Evolutionary conservation across 1,140 invertebrate genomes (phyloP), one percentile per base, ranked within the genome.

Genomic region (Diorhabda carinulata): DNA sequence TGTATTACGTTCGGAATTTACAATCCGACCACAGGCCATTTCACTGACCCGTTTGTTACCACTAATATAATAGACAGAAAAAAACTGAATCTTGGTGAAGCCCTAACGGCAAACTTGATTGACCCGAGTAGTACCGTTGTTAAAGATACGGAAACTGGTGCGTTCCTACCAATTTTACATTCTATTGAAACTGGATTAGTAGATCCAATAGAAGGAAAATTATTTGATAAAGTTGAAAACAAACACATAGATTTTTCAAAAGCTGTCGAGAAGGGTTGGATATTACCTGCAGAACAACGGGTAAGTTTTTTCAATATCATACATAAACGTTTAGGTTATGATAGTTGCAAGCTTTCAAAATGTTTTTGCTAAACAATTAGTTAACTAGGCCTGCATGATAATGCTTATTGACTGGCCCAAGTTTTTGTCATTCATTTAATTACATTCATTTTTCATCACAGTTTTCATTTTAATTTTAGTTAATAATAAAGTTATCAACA

Each of bases 281-380:
- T 96, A 73, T 87, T 96, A 83, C 88, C 94, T 80, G 93, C 93
- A 80, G 91, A 94, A 88, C 91, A 92, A 79, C 89, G 93, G 92
- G 94, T 96, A 89, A 95, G 93, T 91, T 45, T 67, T 41, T 59
- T 59, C 10, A 59, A n/a, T 62, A 44, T 47, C 61, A 43, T 45
- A 44, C 5, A 45, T 45, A 64, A 43, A 9, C 41, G 40, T 47
- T 40, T 25, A 3, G 7, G 41, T 7, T 40, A 10, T 25, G 47
- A 25, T 56, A 65, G 56, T 44, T 62, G 61, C 61, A 62, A 62
- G 61, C 61, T 62, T 62, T 62, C 44, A 10, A 43, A 60, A 42
- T 60, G 7, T 60, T 60, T 25, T 25, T 60, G 10, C 59, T 60
- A 42, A 7, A 60, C 25, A 25, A 9, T 60, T 25, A 60, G 59